Percentiles rank a stretch among this genome's conserved stretches.
These are phyloP conservation scores for Anthoptus insignis DNA, from an alignment of 2,888 invertebrate species.

Conservation along the genomic window DNA sequence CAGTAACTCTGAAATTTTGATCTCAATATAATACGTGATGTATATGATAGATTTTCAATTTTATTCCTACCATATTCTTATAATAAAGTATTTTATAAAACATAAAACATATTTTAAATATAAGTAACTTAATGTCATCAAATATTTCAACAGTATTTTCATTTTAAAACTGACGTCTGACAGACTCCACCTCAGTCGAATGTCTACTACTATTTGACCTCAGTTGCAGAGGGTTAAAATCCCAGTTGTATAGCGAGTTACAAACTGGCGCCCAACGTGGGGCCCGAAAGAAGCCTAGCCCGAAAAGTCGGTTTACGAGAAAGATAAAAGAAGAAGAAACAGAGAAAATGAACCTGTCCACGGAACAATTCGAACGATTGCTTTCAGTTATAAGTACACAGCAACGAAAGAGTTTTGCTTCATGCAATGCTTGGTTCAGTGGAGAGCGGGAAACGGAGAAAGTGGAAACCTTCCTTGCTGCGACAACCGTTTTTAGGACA, in stretches of 20 bases:
- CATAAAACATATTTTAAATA: background rate
- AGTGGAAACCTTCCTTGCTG: slow-evolving; percentile 36
- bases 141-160: background rate
- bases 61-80: background rate
- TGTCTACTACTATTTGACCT: background rate
- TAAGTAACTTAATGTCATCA: background rate
- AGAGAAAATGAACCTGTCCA: too few relatives aligned
- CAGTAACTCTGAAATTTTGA: background rate
- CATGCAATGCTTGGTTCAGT: slow-evolving; percentile 10
- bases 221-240: slow-evolving; percentile 7
- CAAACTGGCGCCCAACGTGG: too few relatives aligned
- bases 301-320: too few relatives aligned
- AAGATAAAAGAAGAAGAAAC: too few relatives aligned
- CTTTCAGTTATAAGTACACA: background rate
- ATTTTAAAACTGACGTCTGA: slow-evolving; percentile 6
- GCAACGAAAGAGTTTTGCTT: background rate
- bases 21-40: background rate
- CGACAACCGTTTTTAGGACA: slow-evolving; percentile 23
- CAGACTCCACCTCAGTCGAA: slow-evolving; percentile 6
- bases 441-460: slow-evolving; percentile 22
- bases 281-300: too few relatives aligned
- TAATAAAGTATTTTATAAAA: background rate
- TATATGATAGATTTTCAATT: background rate
- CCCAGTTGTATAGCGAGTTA: too few relatives aligned
- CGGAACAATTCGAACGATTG: background rate